A percentile compares a stretch with the other conserved stretches of the same genome.
These are phyloP conservation scores for Alfaro cultratus DNA, from an alignment of 2,797 vertebrate species.

Conservation along the genomic window DNA sequence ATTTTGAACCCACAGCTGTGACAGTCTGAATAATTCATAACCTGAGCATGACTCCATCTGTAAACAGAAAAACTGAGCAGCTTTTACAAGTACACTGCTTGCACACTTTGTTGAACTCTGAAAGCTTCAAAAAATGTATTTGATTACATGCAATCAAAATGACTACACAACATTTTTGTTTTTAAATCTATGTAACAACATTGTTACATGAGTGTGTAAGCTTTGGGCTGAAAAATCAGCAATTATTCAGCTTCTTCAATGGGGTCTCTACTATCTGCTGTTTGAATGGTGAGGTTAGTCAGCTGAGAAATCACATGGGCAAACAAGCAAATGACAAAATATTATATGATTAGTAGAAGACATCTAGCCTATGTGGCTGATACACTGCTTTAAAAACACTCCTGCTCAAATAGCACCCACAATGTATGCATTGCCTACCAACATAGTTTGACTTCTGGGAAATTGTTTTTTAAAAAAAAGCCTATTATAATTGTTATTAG, in stretches of 20 bases:
- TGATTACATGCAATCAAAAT: background rate
- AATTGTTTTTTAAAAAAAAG: background rate
- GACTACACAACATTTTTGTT: background rate
- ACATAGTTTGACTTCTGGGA: background rate
- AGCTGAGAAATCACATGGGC: conserved; percentile 8
- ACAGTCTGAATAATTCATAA: conserved; percentile 64
- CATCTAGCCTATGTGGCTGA: conserved; percentile 25
- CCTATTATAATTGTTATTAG: background rate
- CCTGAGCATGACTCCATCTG: conserved; percentile 37
- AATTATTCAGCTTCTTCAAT: conserved; percentile 20
- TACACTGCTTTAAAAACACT: conserved; percentile 15
- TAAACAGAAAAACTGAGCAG: conserved; percentile 37
- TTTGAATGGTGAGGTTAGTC: conserved; percentile 27
- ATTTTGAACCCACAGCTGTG: conserved; percentile 44
- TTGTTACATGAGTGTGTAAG: background rate
- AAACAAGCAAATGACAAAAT: conserved; percentile 7
- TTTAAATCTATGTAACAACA: background rate
- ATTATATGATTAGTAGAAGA: conserved; percentile 23
- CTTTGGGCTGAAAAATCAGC: conserved; percentile 6
- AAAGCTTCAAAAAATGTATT: conserved; percentile 28
- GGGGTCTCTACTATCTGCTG: conserved; percentile 8
- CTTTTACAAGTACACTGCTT: conserved; percentile 26
- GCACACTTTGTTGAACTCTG: conserved; percentile 26
- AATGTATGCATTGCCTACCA: conserved; percentile 3
- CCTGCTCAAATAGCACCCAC: conserved; percentile 7